Base-by-base conservation (phyloP, 2,888 invertebrate genomes). In the Cremastobaeus sp. region DNA sequence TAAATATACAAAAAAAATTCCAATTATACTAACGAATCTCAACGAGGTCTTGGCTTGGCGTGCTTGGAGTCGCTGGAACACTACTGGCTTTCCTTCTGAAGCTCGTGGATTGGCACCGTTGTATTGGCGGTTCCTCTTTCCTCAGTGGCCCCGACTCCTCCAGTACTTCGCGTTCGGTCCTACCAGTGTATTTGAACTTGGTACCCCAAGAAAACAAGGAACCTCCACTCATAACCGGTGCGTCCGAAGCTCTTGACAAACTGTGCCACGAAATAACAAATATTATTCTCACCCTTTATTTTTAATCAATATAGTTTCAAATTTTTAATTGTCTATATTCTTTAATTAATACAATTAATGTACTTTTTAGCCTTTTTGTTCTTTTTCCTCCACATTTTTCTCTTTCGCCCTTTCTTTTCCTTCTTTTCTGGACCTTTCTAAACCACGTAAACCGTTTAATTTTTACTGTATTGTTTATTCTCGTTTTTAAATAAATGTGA, bases 121-220 rank as follows among this genome's bases (percentile, higher is more conserved):
- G 88, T 85, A 91, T 89, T 82, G 92, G 90, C 77, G 91, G 91
- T 88, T 88, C 77, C 87, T 91, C 85, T 87, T 89, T 76, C 37
- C 88, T 83, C 45, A 88, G 82, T 18, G 88, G 88, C 43, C 93
- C 93, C 81, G 92, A 92, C 82, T 96, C 93, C 86, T 95, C 95
- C 66, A 96, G 89, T 72, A 97, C 96, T 89, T 97, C 97, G 39
- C 93, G 91, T 89, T 97, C 97, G 43, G 97, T 97, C 79, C 97
- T 91, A 0, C 97, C 97, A 83, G 94, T 93, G 89, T 97, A 97
- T 83, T 95, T 94, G 88, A 97, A 97, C 89, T 96, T 96, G 21
- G 96, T 96, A 65, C 97, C 96, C 93, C 96, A 95, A 17, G 96
- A 96, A 89, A 97, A 97, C 82, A 97, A 91, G 45, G 96, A 95